A percentile compares a stretch with the other conserved stretches of the same genome.
These are phyloP conservation scores for Agriotes lineatus DNA, from an alignment of 2,888 invertebrate species.

Conservation along the genomic window DNA sequence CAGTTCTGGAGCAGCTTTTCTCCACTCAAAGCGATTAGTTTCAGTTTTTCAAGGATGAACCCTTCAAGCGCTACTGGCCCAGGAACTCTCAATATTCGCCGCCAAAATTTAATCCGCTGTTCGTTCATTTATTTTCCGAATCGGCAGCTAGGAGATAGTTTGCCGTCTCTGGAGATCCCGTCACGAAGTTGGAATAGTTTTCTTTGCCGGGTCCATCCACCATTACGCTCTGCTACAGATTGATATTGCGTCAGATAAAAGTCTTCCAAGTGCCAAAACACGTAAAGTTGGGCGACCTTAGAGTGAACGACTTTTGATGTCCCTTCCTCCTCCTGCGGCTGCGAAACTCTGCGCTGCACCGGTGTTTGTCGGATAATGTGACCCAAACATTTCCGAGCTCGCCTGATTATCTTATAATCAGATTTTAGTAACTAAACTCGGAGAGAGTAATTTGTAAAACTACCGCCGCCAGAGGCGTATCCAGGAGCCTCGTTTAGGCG, in stretches of 20 bases:
- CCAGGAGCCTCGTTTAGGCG: too few species aligned
- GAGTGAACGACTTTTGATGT: slow-evolving; percentile 23
- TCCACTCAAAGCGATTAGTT: too few species aligned
- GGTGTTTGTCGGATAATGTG: background rate
- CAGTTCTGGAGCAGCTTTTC: too few species aligned
- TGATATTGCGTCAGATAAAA: slow-evolving; percentile 37
- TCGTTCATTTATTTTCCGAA: slow-evolving; percentile 36
- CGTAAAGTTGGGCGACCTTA: slow-evolving; percentile 28
- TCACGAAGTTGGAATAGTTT: slow-evolving; percentile 34
- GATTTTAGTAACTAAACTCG: too few species aligned
- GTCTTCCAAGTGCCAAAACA: slow-evolving; percentile 33
- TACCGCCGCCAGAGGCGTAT: too few species aligned
- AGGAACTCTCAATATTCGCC: background rate
- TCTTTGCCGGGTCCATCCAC: slow-evolving; percentile 23
- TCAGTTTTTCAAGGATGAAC: background rate
- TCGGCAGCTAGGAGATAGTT: slow-evolving; percentile 38
- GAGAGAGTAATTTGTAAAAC: too few species aligned
- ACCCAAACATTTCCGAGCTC: background rate
- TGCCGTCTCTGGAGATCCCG: slow-evolving; percentile 32
- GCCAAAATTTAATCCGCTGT: slow-evolving; percentile 26
- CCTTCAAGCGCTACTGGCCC: background rate
- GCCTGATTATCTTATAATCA: too few species aligned
- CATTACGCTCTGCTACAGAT: slow-evolving; percentile 32
- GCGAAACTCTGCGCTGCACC: background rate
- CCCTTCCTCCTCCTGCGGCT: slow-evolving; percentile 1